A percentile compares a stretch with the other conserved stretches of the same genome.
Conservation (phyloP, 2,797 vertebrate species). For the Tympanoctomys barrerae region DNA sequence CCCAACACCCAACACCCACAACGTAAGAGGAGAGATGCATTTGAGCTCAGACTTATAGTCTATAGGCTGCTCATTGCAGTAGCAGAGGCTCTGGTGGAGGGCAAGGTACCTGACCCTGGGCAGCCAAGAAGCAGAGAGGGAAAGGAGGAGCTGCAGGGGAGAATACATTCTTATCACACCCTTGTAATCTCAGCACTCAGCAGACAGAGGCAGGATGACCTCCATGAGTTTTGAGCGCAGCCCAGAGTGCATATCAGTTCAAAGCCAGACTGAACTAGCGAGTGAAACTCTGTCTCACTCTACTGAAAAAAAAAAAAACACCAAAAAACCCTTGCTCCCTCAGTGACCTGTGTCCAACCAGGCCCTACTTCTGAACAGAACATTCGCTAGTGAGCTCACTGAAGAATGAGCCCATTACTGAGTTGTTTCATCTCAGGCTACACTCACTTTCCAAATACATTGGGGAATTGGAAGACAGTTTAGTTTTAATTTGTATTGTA, state of each 20-base stretch:
- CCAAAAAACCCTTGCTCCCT: too few species aligned
- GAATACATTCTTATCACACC: neutral
- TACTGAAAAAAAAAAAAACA: neutral
- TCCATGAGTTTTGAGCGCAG: neutral
- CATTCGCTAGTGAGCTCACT: neutral
- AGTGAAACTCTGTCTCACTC: neutral
- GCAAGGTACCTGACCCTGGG: neutral
- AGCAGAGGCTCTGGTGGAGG: neutral
- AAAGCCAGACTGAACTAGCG: neutral
- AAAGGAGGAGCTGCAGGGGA: neutral
- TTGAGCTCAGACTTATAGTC: neutral
- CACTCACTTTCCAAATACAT: neutral
- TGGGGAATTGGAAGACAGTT: neutral
- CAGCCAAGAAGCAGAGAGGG: neutral
- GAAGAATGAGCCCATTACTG: neutral
- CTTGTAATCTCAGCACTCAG: neutral
- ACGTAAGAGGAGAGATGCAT: neutral
- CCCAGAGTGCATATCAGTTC: too few species aligned
- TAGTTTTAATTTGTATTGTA: neutral
- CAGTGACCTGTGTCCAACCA: neutral
- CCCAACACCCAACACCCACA: neutral
- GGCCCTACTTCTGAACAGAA: neutral
- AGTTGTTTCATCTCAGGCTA: neutral
- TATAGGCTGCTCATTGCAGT: neutral
- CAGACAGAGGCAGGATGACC: neutral